Base-by-base conservation (phyloP, 2,797 vertebrate species). In the Pseudomugil tenellus region DNA sequence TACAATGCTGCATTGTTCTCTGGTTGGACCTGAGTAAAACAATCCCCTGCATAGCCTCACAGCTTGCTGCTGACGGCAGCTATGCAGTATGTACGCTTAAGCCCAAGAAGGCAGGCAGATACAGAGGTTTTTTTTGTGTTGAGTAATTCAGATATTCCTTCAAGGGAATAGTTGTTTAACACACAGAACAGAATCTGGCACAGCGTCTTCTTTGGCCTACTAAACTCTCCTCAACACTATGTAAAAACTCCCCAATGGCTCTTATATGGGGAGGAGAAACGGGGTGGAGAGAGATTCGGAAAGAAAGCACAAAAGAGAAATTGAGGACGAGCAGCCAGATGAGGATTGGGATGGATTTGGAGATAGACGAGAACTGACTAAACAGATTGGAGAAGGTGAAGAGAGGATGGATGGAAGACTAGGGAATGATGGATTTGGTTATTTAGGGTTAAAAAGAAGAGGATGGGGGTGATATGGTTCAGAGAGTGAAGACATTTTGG, bases 201-300 rank as follows among this genome's bases (percentile, higher is more conserved):
- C 85, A 37, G 16, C n/a, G n/a, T 81, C 80, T 66, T 87, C 88
- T 91, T 76, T 92, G 89, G 81, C 89, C 90, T 89, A 91, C 87
- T 92, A 91, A 92, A 92, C 90, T 91, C 88, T 86, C 72, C 87
- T 89, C 86, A 88, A 76, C 86, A 85, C 88, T 71, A 78, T 87
- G 84, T 84, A 80, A 83, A 85, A 87, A 86, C 78, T 90, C 86
- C 87, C 92, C 62, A 17, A 81, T 80, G 91, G 76, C 79, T 71
- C 59, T 58, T 62, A 74, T 83, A 77, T 53, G 17, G 41, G 71
- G 81, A 73, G 78, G 67, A 75, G 76, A 63, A 64, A 54, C 35
- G 48, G 58, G 61, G 80, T 32, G 72, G 74, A 69, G 83, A 77
- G 74, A 66, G 43, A 65, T 58, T 68, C 23, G 2, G 35, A 69